Evolutionary conservation across 2,113 vertebrate species (phyloP), one percentile per base, ranked within the genome.

Genomic region (Fregetta grallaria): DNA sequence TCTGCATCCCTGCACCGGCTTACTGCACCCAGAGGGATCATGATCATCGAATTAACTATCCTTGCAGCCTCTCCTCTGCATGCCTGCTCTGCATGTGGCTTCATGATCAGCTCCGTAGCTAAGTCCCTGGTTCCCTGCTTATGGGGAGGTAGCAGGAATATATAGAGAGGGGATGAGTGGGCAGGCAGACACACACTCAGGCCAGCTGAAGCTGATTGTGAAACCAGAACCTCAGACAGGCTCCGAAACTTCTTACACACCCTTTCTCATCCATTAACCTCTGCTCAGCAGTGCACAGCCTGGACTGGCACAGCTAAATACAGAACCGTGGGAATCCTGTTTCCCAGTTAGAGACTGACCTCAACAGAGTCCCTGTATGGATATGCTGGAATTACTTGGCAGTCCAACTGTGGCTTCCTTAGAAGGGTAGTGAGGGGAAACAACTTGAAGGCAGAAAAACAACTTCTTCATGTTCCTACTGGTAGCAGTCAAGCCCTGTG

Each of bases 321-420:
- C 80, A 81, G 94, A 91, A 95, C 95, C 79, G 53, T 96, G 94
- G 91, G 97, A 97, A 97, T 74, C 42, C 40, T 78, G 45, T 59
- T 93, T 92, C 63, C 55, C 66, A 30, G 40, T 80, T 67, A 68
- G 92, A 80, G 59, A 62, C 68, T 80, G 86, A 92, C 88, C 85
- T 92, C 84, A 70, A 3, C n/a, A 62, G 77, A 91, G 81, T 49
- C 90, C 47, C 75, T 82, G 56, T 90, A 82, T 71, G 89, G 81
- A 61, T 92, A 42, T 73, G 49, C 72, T 77, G 85, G 56, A 93
- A 94, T 93, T 74, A 91, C 56, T 88, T 94, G 91, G 94, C 91
- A 92, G n/a, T 72, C 73, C 50, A 58, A 1, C 71, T 56, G 52
- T 76, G 84, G 14, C 84, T 89, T 86, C 71, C 82, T 87, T 90